Evolutionary conservation across 2,113 vertebrate genomes (phyloP), one percentile per base, ranked within the genome.

Genomic region (Vulpes lagopus): DNA sequence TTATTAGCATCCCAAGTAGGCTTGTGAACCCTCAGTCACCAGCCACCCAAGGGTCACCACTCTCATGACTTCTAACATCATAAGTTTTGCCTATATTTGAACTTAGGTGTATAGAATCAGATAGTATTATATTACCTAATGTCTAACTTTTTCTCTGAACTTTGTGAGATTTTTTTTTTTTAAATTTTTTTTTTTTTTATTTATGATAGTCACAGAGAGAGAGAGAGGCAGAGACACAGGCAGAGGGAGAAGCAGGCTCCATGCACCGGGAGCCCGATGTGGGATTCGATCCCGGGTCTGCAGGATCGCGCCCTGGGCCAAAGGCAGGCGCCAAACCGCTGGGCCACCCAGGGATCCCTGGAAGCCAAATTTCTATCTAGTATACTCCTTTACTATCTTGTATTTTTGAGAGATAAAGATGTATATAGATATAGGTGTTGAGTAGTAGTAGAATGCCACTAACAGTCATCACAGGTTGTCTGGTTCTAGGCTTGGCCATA

Each of bases 331-430:
- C n/a, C n/a, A n/a, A n/a, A n/a, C n/a, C n/a, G n/a, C n/a, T n/a
- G n/a, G n/a, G n/a, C n/a, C n/a, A n/a, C n/a, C n/a, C n/a, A n/a
- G n/a, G n/a, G n/a, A n/a, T n/a, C n/a, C n/a, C 49, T 57, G 43
- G 80, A 89, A 81, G 83, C 19, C 64, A 94, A 25, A 62, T 92
- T 97, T 32, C 69, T 91, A 49, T 57, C 10, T 67, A 32, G 38
- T 80, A 74, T 76, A 11, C 11, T 67, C 53, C 69, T 15, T 73
- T 90, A 53, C 1, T 79, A 38, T 51, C 86, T 93, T 93, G 5
- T 71, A 62, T 91, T 71, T 90, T 38, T 30, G 57, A 67, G 57
- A 60, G 4, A 57, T 5, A 79, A 43, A 83, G 27, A 49, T 64
- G 69, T 32, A 85, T 79, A 38, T 10, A 32, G 22, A 53, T 10